These are phyloP conservation scores for Corythucha ciliata DNA, from an alignment of 2,888 invertebrate genomes.

Conservation along the genomic window DNA sequence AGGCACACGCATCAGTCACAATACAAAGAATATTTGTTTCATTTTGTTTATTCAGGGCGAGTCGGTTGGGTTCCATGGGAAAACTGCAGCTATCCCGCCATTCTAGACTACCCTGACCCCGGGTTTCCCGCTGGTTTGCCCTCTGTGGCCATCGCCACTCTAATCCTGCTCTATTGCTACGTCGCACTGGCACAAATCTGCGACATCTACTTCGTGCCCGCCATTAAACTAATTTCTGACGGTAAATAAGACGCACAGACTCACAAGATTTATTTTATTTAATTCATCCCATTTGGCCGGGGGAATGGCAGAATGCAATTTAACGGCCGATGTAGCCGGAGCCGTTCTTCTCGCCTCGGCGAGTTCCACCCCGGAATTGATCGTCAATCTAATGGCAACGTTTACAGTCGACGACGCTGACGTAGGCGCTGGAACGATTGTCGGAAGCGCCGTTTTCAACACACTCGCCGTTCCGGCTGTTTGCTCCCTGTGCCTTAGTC, in stretches of 20 bases:
- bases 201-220: constrained; percentile 20
- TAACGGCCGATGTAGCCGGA: constrained; percentile 20
- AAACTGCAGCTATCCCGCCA: constrained; percentile 20
- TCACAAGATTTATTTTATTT: not conserved
- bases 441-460: constrained; percentile 75
- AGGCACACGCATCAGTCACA: too few relatives aligned
- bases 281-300: not conserved
- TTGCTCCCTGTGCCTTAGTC: constrained; percentile 44
- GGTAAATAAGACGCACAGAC: constrained; percentile 41
- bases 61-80: constrained; percentile 19
- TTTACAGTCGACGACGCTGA: constrained; percentile 16
- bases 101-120: constrained; percentile 17
- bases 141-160: constrained; percentile 1
- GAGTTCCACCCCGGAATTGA: constrained; percentile 19
- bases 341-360: constrained; percentile 20
- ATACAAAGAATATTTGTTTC: too few relatives aligned
- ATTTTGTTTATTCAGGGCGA: too few relatives aligned
- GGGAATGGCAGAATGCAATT: constrained; percentile 12
- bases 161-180: constrained; percentile 6
- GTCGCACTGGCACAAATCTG: constrained; percentile 17
- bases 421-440: constrained; percentile 46
- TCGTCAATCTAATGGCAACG: constrained; percentile 17
- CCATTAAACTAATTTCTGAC: constrained; percentile 15
- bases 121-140: constrained; percentile 5
- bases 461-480: constrained; percentile 72